Evolutionary conservation across 53 echinoderm and acorn worm genomes (phyloP), one percentile per base, ranked within the genome.

Genomic region (Zoroaster sp.): DNA sequence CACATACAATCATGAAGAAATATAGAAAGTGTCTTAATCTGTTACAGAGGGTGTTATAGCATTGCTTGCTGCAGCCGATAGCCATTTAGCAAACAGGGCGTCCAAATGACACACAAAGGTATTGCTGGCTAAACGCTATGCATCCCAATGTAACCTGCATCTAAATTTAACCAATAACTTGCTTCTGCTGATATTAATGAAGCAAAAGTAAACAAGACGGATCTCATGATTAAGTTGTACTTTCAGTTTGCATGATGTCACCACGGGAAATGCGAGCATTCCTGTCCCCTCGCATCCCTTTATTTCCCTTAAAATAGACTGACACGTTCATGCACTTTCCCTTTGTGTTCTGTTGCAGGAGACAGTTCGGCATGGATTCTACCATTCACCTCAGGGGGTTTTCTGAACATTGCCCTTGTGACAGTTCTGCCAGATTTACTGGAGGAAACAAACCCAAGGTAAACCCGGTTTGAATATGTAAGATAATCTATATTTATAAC

Each of bases 371-470:
- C 96, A 9, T 99, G 99, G 99, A 93, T 99, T 90, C 96, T 99
- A 89, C 99, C 99, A 93, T 99, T 99, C 80, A 99, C 99, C 77
- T 93, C 99, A 5, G 99, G 99, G 88, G 99, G 96, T n/a, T 99
- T 99, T 85, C 89, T 99, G 8, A 89, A 96, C 82, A 99, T 99
- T 85, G 96, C 99, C 43, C 59, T 99, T 79, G 94, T 96, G 40
- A 96, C 99, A 14, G 92, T 99, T 49, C 85, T 99, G 45, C 99
- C 99, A 18, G 99, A 99, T 74, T 65, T 99, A 14, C 87, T 96
- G 32, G 83, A 99, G 86, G 99, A 99, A 66, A 94, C 93, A 18
- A 93, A 83, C 35, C 72, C 79, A 74, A 96, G 83, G 99, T 99
- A 90, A 78, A 76, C 39, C 31, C 1, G 1, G 38, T 37, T 32